A percentile compares a stretch with the other conserved stretches of the same genome.
Evolutionary conservation across 2,113 vertebrate species (phyloP).

Genomic region (Saguinus midas): DNA sequence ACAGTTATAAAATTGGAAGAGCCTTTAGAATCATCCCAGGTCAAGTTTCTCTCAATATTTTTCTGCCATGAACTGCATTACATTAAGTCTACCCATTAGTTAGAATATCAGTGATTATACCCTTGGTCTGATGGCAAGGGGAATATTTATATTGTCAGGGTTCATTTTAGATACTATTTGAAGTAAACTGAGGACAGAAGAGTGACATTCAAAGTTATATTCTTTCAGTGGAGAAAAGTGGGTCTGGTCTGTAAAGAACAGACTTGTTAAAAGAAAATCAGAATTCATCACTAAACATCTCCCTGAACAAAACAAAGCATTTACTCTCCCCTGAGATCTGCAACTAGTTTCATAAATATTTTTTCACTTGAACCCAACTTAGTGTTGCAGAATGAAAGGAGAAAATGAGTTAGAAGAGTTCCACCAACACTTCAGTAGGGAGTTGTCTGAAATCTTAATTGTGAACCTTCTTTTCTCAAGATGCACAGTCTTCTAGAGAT

Average conservation of each 20-base stretch:
- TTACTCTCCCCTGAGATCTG: neutral
- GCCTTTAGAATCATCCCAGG: conserved; percentile 57
- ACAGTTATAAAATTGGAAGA: conserved; percentile 54
- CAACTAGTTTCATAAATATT: neutral
- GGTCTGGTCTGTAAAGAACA: conserved; percentile 10
- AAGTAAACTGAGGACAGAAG: conserved; percentile 40
- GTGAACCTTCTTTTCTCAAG: conserved; percentile 7
- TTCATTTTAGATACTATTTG: conserved; percentile 64
- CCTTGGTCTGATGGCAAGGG: conserved; percentile 43
- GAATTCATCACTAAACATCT: conserved; percentile 32
- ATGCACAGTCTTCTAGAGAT: neutral
- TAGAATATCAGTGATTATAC: conserved; percentile 9
- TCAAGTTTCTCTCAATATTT: conserved; percentile 66
- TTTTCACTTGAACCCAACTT: conserved; percentile 34
- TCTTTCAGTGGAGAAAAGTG: conserved; percentile 28
- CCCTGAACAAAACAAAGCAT: conserved; percentile 20
- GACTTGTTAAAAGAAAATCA: conserved; percentile 48
- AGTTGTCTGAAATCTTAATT: conserved; percentile 46
- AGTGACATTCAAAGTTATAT: conserved; percentile 30
- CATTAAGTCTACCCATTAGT: conserved; percentile 51
- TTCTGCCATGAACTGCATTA: conserved; percentile 21
- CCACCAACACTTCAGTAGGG: neutral
- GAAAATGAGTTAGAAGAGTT: conserved; percentile 6
- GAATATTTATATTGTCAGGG: conserved; percentile 60
- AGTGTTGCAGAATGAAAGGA: neutral